Conservation (phyloP, 1,140 invertebrate species). For the Sipha flava region DNA sequence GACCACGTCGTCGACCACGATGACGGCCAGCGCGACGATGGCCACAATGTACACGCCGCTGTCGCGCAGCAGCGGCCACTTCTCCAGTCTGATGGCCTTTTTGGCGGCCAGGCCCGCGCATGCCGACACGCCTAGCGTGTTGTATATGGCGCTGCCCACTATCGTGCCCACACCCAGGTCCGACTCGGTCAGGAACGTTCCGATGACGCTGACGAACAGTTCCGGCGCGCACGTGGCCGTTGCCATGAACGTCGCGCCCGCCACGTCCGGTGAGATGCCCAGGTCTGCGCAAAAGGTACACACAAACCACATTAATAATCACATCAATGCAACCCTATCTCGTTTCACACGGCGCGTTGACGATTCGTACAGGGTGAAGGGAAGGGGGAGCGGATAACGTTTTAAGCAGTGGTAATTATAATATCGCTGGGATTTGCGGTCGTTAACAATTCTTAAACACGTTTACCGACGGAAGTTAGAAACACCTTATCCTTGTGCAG, state of each 20-base stretch:
- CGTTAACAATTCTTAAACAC: no score
- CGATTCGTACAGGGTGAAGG: no score
- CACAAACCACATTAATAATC: not conserved
- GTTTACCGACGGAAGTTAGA: no score
- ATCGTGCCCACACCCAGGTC: conserved; percentile 57
- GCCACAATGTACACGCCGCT: conserved; percentile 72
- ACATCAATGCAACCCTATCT: no score
- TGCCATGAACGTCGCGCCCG: conserved; percentile 59
- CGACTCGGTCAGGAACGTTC: conserved; percentile 53
- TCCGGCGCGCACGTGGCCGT: conserved; percentile 58
- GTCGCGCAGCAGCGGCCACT: conserved; percentile 76
- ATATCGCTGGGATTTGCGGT: no score
- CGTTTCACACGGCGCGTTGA: no score
- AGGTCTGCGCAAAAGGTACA: conserved; percentile 41
- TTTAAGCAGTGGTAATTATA: no score
- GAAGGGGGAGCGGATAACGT: no score
- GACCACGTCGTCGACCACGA: conserved; percentile 71
- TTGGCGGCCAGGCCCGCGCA: conserved; percentile 56
- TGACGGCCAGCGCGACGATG: conserved; percentile 59
- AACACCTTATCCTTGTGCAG: no score
- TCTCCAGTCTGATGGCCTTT: conserved; percentile 70
- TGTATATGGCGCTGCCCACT: conserved; percentile 63
- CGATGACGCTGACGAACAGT: conserved; percentile 50
- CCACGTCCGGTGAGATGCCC: conserved; percentile 52
- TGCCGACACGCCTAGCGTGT: conserved; percentile 60